Base-by-base conservation (phyloP, 2,888 invertebrate genomes). In the Microplitis deprimator region DNA sequence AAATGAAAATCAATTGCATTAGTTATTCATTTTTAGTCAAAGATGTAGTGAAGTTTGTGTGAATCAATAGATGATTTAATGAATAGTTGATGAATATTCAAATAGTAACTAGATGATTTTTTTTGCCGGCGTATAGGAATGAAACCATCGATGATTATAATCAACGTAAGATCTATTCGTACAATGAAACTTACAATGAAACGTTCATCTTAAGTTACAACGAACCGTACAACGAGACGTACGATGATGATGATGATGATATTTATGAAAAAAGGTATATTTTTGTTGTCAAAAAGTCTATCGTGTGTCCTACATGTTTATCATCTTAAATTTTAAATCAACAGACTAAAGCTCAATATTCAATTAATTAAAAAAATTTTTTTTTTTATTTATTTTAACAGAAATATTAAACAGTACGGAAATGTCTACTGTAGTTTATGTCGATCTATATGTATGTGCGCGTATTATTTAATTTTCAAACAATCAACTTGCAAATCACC, bases 201-300 rank as follows among this genome's bases (percentile, higher is more conserved):
- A 73, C 68, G 29, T 77, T 68, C 77, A 59, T 62, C 73, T 50
- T 77, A 68, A 73, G 68, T 73, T 73, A 77, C 77, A 68, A 69
- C 77, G 77, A 77, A 77, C 73, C 73, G 73, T 77, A 77, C 77
- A 77, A 77, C 68, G 73, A 73, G 73, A 77, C 77, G 77, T 77
- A 73, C 77, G 73, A 76, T 72, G 62, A 50, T 50, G 50, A 50
- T 50, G 50, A 50, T 50, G 50, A 50, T 50, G 50, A 50, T 10
- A 50, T 29, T 29, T 29, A 77, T 68, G 69, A 75, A 29, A 41
- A 77, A 77, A 77, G 77, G 77, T 77, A 77, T 68, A 70, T 39
- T 50, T 68, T 60, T 61, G 50, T 72, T 40, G 60, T 76, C 39
- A 40, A 60, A 67, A 71, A 17, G 50, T 50, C 50, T 50, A 50